Evolutionary conservation across 2,888 invertebrate species (phyloP).

Genomic region (Lasius platythorax): DNA sequence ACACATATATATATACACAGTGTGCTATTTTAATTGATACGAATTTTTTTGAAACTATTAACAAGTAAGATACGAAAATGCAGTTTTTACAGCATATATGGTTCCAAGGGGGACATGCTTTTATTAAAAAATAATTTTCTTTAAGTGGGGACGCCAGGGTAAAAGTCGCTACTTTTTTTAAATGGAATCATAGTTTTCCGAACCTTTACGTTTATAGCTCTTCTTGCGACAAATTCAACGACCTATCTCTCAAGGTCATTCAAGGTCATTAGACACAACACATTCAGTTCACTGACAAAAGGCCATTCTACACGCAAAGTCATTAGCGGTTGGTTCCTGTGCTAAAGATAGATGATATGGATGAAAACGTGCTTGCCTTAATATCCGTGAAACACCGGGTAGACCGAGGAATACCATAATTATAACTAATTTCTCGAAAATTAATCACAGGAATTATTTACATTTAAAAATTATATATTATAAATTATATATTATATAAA

Average conservation of each 20-base stretch:
- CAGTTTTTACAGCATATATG: too few relatives aligned
- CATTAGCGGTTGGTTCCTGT: background rate
- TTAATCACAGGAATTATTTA: background rate
- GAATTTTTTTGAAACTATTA: too few relatives aligned
- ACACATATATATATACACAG: too few relatives aligned
- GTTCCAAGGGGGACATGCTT: too few relatives aligned
- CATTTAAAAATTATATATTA: background rate
- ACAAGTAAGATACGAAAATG: too few relatives aligned
- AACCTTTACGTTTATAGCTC: background rate
- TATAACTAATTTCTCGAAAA: background rate
- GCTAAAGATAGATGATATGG: background rate
- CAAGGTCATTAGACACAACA: background rate
- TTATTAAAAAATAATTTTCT: too few relatives aligned
- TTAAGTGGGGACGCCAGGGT: too few relatives aligned
- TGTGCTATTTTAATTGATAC: too few relatives aligned
- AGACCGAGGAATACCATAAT: background rate
- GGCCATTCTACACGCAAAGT: background rate
- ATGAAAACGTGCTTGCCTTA: background rate
- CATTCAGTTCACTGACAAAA: background rate
- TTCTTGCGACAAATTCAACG: background rate
- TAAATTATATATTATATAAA: background rate
- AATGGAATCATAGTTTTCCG: too few relatives aligned
- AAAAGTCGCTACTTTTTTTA: too few relatives aligned
- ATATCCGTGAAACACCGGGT: background rate
- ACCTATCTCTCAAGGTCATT: background rate